Conservation (phyloP, 2,888 invertebrate genomes). For the Tipula helvola region DNA sequence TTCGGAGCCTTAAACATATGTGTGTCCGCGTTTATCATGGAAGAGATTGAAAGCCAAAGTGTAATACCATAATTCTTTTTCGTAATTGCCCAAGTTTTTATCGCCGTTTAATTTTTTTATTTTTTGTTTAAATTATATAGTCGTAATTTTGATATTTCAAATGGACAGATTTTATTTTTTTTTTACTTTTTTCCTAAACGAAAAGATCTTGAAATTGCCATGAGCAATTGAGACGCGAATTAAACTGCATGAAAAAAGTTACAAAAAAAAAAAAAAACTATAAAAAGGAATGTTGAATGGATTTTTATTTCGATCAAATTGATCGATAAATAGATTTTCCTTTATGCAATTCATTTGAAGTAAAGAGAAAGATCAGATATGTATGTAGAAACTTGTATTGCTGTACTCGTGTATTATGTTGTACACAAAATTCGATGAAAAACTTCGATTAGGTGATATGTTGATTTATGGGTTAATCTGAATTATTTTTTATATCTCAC, state of each 20-base stretch:
- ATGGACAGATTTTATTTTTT: background rate
- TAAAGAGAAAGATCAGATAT: background rate
- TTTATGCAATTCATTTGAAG: background rate
- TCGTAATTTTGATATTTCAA: conserved; percentile 4
- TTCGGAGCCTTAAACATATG: background rate
- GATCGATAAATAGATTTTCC: background rate
- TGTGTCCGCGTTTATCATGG: background rate
- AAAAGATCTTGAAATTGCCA: background rate
- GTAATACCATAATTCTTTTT: background rate
- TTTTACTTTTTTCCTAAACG: background rate
- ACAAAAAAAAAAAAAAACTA: background rate
- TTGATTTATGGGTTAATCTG: background rate
- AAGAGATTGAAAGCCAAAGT: conserved; percentile 4
- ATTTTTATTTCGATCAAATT: background rate
- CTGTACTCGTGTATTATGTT: background rate
- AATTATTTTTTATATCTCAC: background rate
- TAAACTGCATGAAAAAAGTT: background rate
- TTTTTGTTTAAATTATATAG: background rate
- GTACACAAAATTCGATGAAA: background rate
- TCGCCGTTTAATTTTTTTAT: background rate
- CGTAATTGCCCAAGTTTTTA: conserved; percentile 4
- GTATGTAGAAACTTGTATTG: background rate
- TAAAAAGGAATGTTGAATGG: background rate
- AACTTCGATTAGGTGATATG: background rate
- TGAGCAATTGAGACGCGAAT: background rate